Base-by-base conservation (phyloP, 2,113 vertebrate species). In the Oplegnathus fasciatus region DNA sequence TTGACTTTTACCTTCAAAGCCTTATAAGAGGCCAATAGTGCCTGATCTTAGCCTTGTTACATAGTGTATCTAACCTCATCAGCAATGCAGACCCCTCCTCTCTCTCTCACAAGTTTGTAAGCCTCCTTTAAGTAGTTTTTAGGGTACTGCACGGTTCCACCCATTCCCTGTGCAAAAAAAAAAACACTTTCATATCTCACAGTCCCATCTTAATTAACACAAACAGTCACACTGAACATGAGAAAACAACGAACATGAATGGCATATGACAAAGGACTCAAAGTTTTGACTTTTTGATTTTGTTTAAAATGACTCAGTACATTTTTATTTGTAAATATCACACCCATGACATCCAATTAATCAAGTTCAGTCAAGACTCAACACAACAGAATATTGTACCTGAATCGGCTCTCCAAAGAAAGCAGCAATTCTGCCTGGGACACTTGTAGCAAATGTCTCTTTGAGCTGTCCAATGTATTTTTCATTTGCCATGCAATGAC, bases 401-500 rank as follows among this genome's bases (percentile, higher is more conserved):
- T 99, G 98, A 89, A 99, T 98, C 5, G 98, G 97, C 86, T 99
- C 98, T 60, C 94, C 96, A 34, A 99, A 98, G 93, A 99, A 99
- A 77, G 95, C 98, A 80, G 98, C 98, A 20, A 99, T 92, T 44
- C 78, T 93, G 75, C 90, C 94, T 48, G 97, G 92, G 40, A 97
- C 96, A 1, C 94, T 94, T 0, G 97, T 98, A 24, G 64, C 93
- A 70, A 99, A 95, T 0, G 96, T 97, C 1, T 99, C 97, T 94
- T 97, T 96, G 76, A 99, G 95, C 86, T 99, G 97, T 30, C 94
- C 95, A 5, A 99, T 94, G 78, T 99, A 99, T 9, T 92, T 92
- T 14, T 96, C 93, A 1, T 97, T 97, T 64, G 98, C 98, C 42
- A 44, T 44, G 42, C 42, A 44, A 44, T 44, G 82, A 80, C 93